Percentiles rank a stretch among this genome's conserved stretches.
Evolutionary conservation across 2,888 invertebrate genomes (phyloP).

Genomic region (Halictus quadricinctus): DNA sequence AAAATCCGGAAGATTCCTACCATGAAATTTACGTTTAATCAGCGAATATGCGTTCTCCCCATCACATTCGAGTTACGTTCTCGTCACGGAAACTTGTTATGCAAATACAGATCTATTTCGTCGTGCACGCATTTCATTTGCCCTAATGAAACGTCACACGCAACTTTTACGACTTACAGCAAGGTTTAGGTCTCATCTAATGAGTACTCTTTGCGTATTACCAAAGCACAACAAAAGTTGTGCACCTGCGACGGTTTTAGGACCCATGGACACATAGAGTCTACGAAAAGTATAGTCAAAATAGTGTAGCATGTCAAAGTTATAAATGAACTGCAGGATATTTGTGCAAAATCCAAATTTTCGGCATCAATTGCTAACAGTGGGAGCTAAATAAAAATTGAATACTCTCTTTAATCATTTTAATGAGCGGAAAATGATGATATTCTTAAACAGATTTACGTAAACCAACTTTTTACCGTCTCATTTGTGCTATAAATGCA

Average conservation of each 20-base stretch:
- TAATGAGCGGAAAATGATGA: too few species aligned
- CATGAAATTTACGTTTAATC: neutral
- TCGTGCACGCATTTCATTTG: neutral
- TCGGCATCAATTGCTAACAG: too few species aligned
- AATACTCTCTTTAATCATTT: too few species aligned
- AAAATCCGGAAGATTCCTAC: neutral
- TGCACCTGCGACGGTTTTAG: neutral
- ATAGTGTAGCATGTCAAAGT: too few species aligned
- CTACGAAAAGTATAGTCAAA: neutral
- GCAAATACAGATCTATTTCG: constrained; percentile 12
- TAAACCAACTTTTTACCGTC: too few species aligned
- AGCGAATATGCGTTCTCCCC: neutral
- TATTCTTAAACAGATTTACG: too few species aligned
- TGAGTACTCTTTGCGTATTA: neutral
- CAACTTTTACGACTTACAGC: neutral
- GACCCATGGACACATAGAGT: neutral
- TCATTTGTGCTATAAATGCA: too few species aligned
- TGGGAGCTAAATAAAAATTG: too few species aligned
- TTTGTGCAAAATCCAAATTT: too few species aligned
- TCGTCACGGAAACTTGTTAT: neutral
- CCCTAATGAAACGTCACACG: neutral
- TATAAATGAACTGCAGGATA: too few species aligned
- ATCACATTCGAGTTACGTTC: neutral
- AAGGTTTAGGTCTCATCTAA: neutral
- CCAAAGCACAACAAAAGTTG: neutral